Conservation (phyloP, 2,888 invertebrate species). For the Odontocerum albicorne region DNA sequence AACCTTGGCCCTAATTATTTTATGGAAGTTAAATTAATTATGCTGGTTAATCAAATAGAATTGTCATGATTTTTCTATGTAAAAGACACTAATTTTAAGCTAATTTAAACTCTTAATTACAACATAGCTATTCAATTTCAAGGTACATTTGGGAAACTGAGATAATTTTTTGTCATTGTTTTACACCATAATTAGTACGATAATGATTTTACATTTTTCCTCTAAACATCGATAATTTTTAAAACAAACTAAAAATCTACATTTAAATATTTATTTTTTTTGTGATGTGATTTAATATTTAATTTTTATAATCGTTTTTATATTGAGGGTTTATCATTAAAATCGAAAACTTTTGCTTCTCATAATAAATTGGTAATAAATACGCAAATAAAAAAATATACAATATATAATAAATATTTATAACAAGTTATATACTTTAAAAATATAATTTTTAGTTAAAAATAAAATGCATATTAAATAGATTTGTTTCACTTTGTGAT, state of each 20-base stretch:
- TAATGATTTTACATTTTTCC: neutral
- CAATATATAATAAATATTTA: no score
- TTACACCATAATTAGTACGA: no score
- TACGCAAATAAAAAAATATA: no score
- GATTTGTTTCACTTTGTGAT: neutral
- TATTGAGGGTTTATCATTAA: no score
- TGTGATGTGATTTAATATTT: neutral
- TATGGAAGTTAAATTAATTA: no score
- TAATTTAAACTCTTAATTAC: neutral
- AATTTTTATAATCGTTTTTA: no score
- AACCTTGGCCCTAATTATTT: no score
- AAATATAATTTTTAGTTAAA: neutral
- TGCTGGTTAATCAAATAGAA: no score
- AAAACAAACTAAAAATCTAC: neutral
- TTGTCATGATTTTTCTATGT: neutral
- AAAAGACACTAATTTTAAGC: neutral
- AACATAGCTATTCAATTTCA: slow-evolving; percentile 16
- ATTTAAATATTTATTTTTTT: neutral
- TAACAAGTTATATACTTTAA: neutral
- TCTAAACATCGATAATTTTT: slow-evolving; percentile 1
- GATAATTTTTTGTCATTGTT: slow-evolving; percentile 12
- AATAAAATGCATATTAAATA: neutral
- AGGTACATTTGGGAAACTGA: slow-evolving; percentile 33
- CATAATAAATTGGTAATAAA: no score
- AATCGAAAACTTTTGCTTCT: no score